These are phyloP conservation scores for Calephelis virginiensis DNA, from an alignment of 1,140 invertebrate species.

Conservation along the genomic window DNA sequence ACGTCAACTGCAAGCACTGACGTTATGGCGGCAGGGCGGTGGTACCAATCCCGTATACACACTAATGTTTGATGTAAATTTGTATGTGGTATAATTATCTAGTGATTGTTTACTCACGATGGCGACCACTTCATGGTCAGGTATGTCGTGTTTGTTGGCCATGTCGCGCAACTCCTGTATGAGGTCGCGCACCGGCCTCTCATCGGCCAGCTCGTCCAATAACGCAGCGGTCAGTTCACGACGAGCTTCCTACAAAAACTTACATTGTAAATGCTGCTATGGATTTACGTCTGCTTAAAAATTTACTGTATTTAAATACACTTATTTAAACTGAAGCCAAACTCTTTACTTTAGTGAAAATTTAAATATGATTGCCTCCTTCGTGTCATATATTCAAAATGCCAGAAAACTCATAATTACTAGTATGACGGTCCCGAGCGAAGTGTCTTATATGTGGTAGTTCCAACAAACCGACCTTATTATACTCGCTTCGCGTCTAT, in stretches of 20 bases:
- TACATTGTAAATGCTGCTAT: not conserved
- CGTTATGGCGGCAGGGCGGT: too few species aligned
- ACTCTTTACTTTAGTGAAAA: not conserved
- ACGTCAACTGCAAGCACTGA: too few species aligned
- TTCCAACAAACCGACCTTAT: too few species aligned
- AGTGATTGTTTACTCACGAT: conserved; percentile 78
- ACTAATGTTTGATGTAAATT: too few species aligned
- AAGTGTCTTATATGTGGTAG: too few species aligned
- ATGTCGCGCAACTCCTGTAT: conserved; percentile 91
- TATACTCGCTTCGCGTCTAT: too few species aligned
- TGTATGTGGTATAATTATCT: not conserved
- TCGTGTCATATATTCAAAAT: not conserved
- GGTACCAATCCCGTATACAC: too few species aligned
- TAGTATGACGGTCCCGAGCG: too few species aligned
- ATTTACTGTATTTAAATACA: not conserved
- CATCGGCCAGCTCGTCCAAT: conserved; percentile 90
- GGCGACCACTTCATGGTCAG: conserved; percentile 93
- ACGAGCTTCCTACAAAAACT: conserved; percentile 45
- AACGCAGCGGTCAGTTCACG: conserved; percentile 78
- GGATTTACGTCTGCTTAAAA: not conserved
- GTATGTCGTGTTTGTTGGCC: conserved; percentile 88
- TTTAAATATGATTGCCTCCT: too few species aligned
- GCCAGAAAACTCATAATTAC: too few species aligned
- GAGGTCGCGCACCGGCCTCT: conserved; percentile 89
- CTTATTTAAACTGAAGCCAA: conserved; percentile 3